Evolutionary conservation across 2,113 vertebrate genomes (phyloP).

Genomic region (Erythrocercus mccallii): DNA sequence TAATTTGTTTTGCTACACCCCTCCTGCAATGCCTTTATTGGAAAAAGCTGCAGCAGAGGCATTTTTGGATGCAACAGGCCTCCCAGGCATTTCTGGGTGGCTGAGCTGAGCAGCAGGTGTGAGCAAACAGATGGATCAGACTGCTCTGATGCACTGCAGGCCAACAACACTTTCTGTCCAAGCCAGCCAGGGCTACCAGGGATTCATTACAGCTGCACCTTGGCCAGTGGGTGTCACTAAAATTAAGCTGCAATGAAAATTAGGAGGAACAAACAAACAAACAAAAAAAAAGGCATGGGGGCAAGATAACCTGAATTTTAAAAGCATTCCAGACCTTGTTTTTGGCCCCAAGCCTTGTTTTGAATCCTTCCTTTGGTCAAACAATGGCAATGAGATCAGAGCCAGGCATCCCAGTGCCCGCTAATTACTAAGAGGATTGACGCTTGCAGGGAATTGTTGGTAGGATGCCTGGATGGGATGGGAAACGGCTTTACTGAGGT

Average conservation of each 20-base stretch:
- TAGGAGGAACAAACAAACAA: too few relatives aligned
- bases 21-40: background rate
- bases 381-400: constrained; percentile 57
- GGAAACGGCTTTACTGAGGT: background rate
- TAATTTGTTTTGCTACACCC: background rate
- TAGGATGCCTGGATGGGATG: background rate
- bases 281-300: background rate
- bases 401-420: background rate
- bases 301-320: background rate
- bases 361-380: constrained; percentile 45
- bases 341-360: constrained; percentile 28
- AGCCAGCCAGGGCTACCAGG: background rate
- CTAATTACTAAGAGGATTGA: background rate
- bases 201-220: background rate
- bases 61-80: background rate
- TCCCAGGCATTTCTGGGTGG: background rate
- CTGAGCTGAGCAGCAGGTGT: background rate
- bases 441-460: background rate
- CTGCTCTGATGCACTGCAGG: background rate
- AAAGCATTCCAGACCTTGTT: background rate
- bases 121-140: background rate
- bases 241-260: background rate
- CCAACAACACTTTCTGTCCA: background rate
- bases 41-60: background rate
- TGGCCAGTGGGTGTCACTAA: constrained; percentile 51